Base-by-base conservation (phyloP, 1,140 invertebrate genomes). In the Bilobella aurantiaca region DNA sequence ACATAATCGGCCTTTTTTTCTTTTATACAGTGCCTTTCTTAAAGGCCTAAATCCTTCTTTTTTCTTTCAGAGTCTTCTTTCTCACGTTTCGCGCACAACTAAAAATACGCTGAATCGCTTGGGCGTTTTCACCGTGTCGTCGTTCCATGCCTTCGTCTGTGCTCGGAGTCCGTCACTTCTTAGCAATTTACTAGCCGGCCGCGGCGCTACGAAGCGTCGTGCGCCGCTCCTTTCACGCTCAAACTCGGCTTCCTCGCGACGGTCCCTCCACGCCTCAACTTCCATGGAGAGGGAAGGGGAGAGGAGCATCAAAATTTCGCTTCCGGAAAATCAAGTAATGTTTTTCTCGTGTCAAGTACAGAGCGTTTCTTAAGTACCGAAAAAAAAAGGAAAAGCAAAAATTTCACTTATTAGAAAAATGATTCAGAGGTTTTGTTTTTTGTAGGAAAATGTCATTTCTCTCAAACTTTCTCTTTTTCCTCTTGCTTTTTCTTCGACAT, bases 91-190 rank as follows among this genome's bases (percentile, higher is more conserved):
- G 25, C 87, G 93, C 73, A 86, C 90, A 69, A 96, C 93, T 60
- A 98, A 98, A 81, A 88, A 87, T 71, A 95, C 90, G 29, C 80
- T 98, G 71, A 96, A 96, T 79, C 91, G 93, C 75, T 81, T 97
- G 72, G 94, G 94, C 56, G 93, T 97, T 59, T 97, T 98, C 82
- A 97, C 93, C 23, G 94, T 97, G 49, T 96, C 93, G 46, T 96
- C 93, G 57, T 96, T 98, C 81, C 94, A 98, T 77, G 94, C 94
- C 68, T 94, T 96, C 78, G 95, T 97, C 65, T 96, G 93, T 76
- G 93, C 94, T 29, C 84, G 95, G 60, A 93, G 90, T 76, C 91
- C 91, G 28, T 94, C 91, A 58, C 79, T 94, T 70, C 83, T 96
- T 53, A 94, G 93, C 80, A 95, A 94, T 80, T 80, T 96, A 71